A percentile compares a stretch with the other conserved stretches of the same genome.
These are phyloP conservation scores for Pollenia amentaria DNA, from an alignment of 2,888 invertebrate species.

Conservation along the genomic window DNA sequence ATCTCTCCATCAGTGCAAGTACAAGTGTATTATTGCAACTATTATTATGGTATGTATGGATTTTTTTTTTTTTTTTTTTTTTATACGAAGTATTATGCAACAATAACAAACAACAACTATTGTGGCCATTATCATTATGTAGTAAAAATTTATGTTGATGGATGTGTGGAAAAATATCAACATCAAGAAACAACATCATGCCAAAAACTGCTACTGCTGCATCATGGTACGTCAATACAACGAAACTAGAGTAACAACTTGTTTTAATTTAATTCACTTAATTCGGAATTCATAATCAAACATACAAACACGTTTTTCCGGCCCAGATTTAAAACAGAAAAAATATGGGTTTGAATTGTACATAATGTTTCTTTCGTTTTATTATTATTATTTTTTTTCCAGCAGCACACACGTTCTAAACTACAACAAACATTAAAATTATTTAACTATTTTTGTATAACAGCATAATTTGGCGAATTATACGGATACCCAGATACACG, in stretches of 20 bases:
- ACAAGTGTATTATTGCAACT: conserved; percentile 13
- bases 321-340: conserved; percentile 62
- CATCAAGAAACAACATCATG: conserved; percentile 29
- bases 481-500: not conserved
- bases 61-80: not conserved
- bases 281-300: conserved; percentile 62
- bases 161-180: not conserved
- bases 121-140: conserved; percentile 55
- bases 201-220: conserved; percentile 56
- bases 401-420: conserved; percentile 59
- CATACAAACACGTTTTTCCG: conserved; percentile 73
- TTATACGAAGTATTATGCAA: conserved; percentile 50
- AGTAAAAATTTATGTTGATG: conserved; percentile 18
- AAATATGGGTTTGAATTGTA: conserved; percentile 37
- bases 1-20: conserved; percentile 19
- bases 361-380: conserved; percentile 51
- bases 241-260: conserved; percentile 63
- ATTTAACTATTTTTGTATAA: conserved; percentile 60
- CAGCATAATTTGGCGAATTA: conserved; percentile 67
- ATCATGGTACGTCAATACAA: conserved; percentile 47
- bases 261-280: conserved; percentile 66
- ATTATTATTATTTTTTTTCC: conserved; percentile 18
- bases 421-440: conserved; percentile 49
- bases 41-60: conserved; percentile 34
- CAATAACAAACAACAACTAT: conserved; percentile 55